These are phyloP conservation scores for Perca flavescens DNA, from an alignment of 2,113 vertebrate genomes.

Conservation along the genomic window DNA sequence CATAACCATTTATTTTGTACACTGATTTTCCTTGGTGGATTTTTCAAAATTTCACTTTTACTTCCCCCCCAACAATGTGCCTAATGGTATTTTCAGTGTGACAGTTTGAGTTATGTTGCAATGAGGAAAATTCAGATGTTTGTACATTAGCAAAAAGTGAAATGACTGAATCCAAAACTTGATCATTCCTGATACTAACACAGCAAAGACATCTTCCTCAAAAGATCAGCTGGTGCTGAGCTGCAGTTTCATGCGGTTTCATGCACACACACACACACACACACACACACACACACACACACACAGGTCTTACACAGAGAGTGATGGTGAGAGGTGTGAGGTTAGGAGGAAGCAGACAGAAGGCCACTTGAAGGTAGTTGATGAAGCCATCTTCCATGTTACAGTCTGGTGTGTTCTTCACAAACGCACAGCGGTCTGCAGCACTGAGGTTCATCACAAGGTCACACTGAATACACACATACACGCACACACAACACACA, in stretches of 20 bases:
- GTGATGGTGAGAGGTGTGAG: slow-evolving; percentile 89
- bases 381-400: slow-evolving; percentile 87
- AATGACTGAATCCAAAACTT: not conserved
- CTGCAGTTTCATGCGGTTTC: not conserved
- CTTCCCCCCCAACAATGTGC: not conserved
- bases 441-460: slow-evolving; percentile 84
- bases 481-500: slow-evolving; percentile 31
- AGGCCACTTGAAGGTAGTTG: slow-evolving; percentile 87
- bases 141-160: slow-evolving; percentile 21
- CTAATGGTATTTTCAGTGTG: not conserved
- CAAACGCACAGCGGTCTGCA: slow-evolving; percentile 87
- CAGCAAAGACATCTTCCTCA: slow-evolving; percentile 44
- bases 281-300: not conserved
- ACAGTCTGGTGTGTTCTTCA: slow-evolving; percentile 90
- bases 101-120: not conserved
- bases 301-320: slow-evolving; percentile 76
- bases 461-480: slow-evolving; percentile 85
- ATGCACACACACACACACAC: too few species aligned
- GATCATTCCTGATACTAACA: not conserved
- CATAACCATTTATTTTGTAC: not conserved
- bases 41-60: not conserved
- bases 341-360: slow-evolving; percentile 87
- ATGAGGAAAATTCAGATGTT: slow-evolving; percentile 14
- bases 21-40: not conserved
- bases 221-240: not conserved